Conservation (phyloP, 2,888 invertebrate species). For the Caenorhabditis angaria region DNA sequence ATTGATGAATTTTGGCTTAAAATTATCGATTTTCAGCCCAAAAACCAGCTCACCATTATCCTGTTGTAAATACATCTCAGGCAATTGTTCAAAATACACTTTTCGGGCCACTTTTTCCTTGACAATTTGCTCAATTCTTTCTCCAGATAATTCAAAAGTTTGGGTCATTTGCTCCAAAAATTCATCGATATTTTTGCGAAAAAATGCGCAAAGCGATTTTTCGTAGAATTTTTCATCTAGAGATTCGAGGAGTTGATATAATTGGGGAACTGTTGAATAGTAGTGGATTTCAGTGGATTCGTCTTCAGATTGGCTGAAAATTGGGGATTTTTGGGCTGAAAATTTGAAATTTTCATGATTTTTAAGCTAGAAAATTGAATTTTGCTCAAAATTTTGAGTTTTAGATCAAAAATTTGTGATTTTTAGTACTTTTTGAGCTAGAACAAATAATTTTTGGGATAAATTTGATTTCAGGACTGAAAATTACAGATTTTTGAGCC, state of each 20-base stretch:
- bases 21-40: too few species aligned
- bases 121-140: constrained; percentile 10
- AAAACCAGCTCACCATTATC: constrained; percentile 39
- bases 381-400: background rate
- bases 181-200: constrained; percentile 44
- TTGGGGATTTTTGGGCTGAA: too few species aligned
- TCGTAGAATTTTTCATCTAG: constrained; percentile 58
- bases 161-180: constrained; percentile 61
- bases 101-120: constrained; percentile 9
- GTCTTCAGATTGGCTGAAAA: constrained; percentile 76
- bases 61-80: constrained; percentile 30
- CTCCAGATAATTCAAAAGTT: constrained; percentile 60
- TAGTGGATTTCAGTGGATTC: constrained; percentile 80
- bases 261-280: constrained; percentile 86
- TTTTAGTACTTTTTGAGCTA: too few species aligned
- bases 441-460: too few species aligned
- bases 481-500: too few species aligned
- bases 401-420: background rate
- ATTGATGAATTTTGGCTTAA: too few species aligned
- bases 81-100: constrained; percentile 6
- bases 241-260: constrained; percentile 77
- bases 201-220: constrained; percentile 47
- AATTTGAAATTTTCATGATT: too few species aligned
- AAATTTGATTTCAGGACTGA: too few species aligned
- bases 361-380: constrained; percentile 13